Evolutionary conservation across 2,113 vertebrate species (phyloP).

Genomic region (Phasianus colchicus): DNA sequence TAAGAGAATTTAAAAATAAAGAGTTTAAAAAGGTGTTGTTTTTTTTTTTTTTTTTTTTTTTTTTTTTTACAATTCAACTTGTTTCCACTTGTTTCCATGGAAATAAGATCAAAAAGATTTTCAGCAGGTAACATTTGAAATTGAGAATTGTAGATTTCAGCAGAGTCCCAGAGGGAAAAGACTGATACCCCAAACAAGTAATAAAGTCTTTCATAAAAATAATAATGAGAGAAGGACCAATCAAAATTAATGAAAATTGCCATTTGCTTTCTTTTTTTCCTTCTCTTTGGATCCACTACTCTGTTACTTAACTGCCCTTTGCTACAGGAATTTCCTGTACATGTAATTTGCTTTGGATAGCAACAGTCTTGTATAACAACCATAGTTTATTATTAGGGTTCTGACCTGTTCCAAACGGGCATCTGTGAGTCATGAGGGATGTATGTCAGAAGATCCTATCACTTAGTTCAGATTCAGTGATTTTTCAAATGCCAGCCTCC

Average conservation of each 20-base stretch:
- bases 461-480: not conserved
- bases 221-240: not conserved
- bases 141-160: not conserved
- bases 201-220: not conserved
- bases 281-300: not conserved
- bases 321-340: accelerated
- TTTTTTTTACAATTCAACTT: not conserved
- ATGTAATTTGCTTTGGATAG: not conserved
- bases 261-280: not conserved
- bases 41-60: not conserved
- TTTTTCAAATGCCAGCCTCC: not conserved
- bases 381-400: not conserved
- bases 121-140: not conserved
- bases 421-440: not conserved
- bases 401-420: not conserved
- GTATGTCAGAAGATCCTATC: not conserved
- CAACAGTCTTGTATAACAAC: not conserved
- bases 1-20: not conserved
- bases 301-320: not conserved
- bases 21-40: not conserved
- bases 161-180: not conserved
- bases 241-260: not conserved
- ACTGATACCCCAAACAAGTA: not conserved
- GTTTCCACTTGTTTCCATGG: constrained; percentile 49
- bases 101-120: constrained; percentile 3